phyloP scores from a whole-genome alignment of 2,797 vertebrate genomes.

The Lemur catta region DNA sequence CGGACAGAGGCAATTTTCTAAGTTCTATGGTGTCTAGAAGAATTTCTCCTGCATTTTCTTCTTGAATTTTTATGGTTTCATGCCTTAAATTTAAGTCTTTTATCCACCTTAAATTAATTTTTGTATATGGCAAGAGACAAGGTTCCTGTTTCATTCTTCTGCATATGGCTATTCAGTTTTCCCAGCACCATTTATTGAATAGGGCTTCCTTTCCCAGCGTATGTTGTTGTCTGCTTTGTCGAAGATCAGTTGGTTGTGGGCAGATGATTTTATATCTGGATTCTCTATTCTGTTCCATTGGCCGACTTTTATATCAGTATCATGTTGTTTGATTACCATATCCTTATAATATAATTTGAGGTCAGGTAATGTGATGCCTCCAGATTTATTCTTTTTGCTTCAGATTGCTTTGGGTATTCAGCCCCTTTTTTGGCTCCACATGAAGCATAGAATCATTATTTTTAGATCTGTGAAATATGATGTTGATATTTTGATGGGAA shows the following conservation, averaged over 20 bases:
- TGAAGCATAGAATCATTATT: not conserved
- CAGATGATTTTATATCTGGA: not conserved
- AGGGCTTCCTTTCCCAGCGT: not conserved
- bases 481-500: not conserved
- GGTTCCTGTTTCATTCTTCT: not conserved
- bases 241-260: not conserved
- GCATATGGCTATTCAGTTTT: not conserved
- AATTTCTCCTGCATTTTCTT: not conserved
- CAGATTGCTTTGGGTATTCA: not conserved
- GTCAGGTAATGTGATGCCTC: not conserved
- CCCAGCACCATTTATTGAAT: not conserved
- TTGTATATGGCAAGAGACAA: not conserved
- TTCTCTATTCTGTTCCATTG: not conserved
- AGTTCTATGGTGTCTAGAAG: not conserved
- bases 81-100: not conserved
- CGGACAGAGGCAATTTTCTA: not conserved
- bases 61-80: not conserved
- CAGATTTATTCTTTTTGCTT: not conserved
- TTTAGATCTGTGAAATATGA: not conserved
- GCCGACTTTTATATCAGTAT: not conserved
- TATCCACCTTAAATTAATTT: not conserved
- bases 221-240: not conserved
- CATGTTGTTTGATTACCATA: not conserved
- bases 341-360: not conserved
- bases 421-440: not conserved